Conservation (phyloP, 2,113 vertebrate species). For the Hemicordylus capensis region DNA sequence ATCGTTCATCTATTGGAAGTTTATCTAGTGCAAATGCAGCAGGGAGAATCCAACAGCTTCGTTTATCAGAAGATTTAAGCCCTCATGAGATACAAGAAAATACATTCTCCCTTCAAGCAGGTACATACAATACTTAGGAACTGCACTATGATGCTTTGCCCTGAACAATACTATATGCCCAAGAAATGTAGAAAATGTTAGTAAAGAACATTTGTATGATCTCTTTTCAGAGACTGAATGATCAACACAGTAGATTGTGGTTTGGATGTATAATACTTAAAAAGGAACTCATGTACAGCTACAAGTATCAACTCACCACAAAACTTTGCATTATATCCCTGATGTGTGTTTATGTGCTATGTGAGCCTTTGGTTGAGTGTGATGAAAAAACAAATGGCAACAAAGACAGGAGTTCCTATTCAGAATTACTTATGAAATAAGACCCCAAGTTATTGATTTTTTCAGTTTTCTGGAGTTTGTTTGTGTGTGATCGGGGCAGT, state of each 20-base stretch:
- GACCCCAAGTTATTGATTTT: too few relatives aligned
- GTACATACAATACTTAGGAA: constrained; percentile 66
- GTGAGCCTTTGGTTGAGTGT: too few relatives aligned
- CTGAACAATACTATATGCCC: neutral
- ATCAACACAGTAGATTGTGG: neutral
- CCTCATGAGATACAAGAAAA: constrained; percentile 83
- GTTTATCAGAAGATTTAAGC: constrained; percentile 77
- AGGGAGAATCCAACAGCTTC: constrained; percentile 77
- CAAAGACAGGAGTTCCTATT: too few relatives aligned
- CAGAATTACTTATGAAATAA: too few relatives aligned
- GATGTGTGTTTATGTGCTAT: too few relatives aligned
- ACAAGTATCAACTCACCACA: too few relatives aligned
- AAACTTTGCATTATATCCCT: too few relatives aligned
- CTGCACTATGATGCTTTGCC: neutral
- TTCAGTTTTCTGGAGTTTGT: too few relatives aligned
- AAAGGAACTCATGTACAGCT: too few relatives aligned
- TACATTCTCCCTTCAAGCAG: constrained; percentile 82
- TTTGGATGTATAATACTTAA: neutral
- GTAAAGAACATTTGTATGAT: neutral
- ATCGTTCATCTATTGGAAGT: constrained; percentile 79
- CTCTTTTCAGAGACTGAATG: neutral
- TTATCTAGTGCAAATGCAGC: constrained; percentile 84
- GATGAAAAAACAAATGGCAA: too few relatives aligned
- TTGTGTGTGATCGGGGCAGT: too few relatives aligned
- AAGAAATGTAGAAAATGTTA: neutral